phyloP scores from a whole-genome alignment of 2,888 invertebrate genomes.

The Iphiclides podalirius region DNA sequence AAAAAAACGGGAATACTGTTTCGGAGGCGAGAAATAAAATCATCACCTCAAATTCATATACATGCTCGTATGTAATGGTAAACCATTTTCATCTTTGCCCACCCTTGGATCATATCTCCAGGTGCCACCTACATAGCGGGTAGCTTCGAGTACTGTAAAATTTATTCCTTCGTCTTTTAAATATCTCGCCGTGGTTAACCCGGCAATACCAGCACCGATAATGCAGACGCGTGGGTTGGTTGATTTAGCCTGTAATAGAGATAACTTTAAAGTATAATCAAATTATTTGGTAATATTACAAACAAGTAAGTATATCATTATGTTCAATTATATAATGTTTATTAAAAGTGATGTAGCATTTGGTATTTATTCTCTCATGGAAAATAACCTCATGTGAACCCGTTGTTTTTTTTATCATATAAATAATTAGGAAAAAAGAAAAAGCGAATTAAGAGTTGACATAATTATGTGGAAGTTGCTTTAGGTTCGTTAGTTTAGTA shows the following conservation, averaged over 20 bases:
- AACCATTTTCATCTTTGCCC: conserved; percentile 77
- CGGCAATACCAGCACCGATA: conserved; percentile 67
- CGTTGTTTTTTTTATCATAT: not conserved
- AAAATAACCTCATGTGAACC: too few relatives aligned
- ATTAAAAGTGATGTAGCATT: too few relatives aligned
- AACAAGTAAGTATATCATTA: too few relatives aligned
- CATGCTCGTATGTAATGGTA: conserved; percentile 84
- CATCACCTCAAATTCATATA: conserved; percentile 82
- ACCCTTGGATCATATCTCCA: conserved; percentile 71
- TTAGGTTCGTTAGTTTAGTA: too few relatives aligned
- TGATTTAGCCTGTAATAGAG: conserved; percentile 24
- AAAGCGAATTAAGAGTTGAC: too few relatives aligned
- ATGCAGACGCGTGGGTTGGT: conserved; percentile 54
- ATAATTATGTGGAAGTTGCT: too few relatives aligned
- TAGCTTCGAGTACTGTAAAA: conserved; percentile 63
- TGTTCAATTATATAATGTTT: too few relatives aligned
- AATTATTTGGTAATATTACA: too few relatives aligned
- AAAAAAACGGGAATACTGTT: too few relatives aligned
- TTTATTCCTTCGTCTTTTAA: conserved; percentile 58
- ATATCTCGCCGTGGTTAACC: conserved; percentile 59
- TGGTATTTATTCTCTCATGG: too few relatives aligned
- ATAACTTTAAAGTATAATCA: not conserved
- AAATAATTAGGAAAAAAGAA: too few relatives aligned
- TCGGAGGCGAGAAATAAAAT: not conserved
- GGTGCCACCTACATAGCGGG: conserved; percentile 62